Evolutionary conservation across 2,888 invertebrate genomes (phyloP).

Genomic region (Alentia gelatinosa): DNA sequence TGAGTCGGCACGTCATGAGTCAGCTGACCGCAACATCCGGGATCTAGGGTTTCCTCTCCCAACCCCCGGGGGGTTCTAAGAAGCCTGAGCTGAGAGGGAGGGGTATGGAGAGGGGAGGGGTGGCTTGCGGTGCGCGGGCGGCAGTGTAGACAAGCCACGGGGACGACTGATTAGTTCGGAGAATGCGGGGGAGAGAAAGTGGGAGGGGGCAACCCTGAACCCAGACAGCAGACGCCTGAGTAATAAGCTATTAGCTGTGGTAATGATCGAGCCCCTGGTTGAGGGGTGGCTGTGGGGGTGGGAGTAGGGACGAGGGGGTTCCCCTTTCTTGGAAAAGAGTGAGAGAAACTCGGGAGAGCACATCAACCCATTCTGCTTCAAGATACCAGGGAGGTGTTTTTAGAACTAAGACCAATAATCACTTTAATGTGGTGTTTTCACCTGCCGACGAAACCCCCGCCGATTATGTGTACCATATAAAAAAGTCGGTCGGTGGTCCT

Average conservation of each 20-base stretch:
- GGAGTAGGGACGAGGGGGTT: background rate
- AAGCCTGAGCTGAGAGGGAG: background rate
- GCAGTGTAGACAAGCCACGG: background rate
- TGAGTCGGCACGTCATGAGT: slow-evolving; percentile 6
- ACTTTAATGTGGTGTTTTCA: no score
- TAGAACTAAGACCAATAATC: no score
- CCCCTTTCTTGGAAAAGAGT: no score
- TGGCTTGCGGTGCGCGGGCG: background rate
- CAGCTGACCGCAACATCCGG: slow-evolving; percentile 22
- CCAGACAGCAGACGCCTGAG: slow-evolving; percentile 9
- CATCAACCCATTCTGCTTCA: no score
- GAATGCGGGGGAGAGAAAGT: background rate
- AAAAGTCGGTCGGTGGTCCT: no score
- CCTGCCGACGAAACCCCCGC: no score
- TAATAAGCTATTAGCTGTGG: background rate
- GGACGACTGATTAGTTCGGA: background rate
- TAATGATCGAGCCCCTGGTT: background rate
- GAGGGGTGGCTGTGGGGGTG: background rate
- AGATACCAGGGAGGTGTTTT: no score
- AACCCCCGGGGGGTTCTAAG: background rate
- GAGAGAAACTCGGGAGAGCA: no score
- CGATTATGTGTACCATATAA: no score
- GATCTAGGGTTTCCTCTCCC: background rate
- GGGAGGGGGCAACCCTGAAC: background rate
- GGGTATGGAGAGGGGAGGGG: background rate